A percentile compares a stretch with the other conserved stretches of the same genome.
These are phyloP conservation scores for Phrynocephalus vlangalii DNA, from an alignment of 2,797 vertebrate species.

Conservation along the genomic window DNA sequence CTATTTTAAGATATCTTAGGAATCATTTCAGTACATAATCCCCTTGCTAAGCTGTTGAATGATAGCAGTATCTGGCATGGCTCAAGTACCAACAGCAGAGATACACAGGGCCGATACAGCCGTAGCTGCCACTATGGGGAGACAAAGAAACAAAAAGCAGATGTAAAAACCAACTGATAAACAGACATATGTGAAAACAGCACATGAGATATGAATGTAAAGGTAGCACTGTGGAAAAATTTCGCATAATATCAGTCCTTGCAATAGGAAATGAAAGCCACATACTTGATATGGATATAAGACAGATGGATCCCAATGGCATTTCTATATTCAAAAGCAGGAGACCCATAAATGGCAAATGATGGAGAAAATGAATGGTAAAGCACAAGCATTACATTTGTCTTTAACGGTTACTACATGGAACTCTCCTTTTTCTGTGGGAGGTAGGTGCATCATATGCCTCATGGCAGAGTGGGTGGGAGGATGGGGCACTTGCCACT, in stretches of 20 bases:
- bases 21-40: constrained; percentile 72
- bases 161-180: constrained; percentile 47
- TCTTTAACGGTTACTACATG: too few species aligned
- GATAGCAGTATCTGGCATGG: constrained; percentile 58
- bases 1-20: constrained; percentile 57
- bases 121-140: constrained; percentile 53
- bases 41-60: constrained; percentile 64
- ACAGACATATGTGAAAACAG: constrained; percentile 33
- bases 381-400: too few species aligned
- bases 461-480: too few species aligned
- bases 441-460: too few species aligned
- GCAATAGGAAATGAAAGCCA: constrained; percentile 32
- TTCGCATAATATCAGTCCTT: background rate
- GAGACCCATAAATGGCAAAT: background rate
- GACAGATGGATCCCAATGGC: background rate
- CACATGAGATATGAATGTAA: constrained; percentile 41
- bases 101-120: constrained; percentile 66
- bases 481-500: too few species aligned
- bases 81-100: constrained; percentile 56
- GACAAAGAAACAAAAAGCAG: constrained; percentile 56
- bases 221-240: constrained; percentile 10
- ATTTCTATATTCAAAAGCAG: background rate
- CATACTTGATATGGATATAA: constrained; percentile 33
- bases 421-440: too few species aligned
- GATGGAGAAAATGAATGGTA: too few species aligned